These are phyloP conservation scores for Ctenochaetus hawaiiensis DNA, from an alignment of 2,797 vertebrate genomes.

Conservation along the genomic window DNA sequence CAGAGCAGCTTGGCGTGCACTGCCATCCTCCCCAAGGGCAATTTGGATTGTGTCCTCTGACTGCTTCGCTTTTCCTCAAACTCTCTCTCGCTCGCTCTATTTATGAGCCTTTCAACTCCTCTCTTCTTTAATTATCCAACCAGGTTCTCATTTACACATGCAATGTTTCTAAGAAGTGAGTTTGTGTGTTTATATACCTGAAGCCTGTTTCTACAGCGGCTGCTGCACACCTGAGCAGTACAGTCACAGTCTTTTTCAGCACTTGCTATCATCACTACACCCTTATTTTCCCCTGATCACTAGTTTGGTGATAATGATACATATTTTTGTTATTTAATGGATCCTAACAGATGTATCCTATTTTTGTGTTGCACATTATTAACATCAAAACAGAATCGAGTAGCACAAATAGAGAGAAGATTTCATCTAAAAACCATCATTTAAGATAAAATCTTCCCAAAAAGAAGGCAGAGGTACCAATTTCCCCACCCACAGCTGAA, in stretches of 20 bases:
- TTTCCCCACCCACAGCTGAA: not conserved
- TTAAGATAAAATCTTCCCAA: not conserved
- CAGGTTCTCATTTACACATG: slow-evolving; percentile 29
- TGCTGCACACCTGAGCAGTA: not conserved
- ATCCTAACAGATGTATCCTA: not conserved
- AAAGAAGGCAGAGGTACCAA: not conserved
- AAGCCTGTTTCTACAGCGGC: not conserved
- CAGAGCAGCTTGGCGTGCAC: slow-evolving; percentile 16
- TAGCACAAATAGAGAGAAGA: not conserved
- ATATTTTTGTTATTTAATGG: too few relatives aligned
- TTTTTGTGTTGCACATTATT: not conserved
- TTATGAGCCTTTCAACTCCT: not conserved
- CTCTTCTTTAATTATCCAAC: slow-evolving; percentile 20
- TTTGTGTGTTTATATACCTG: not conserved
- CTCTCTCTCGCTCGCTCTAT: not conserved
- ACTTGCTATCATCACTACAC: not conserved
- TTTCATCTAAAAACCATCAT: not conserved
- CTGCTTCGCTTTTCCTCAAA: slow-evolving; percentile 10
- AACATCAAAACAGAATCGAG: not conserved
- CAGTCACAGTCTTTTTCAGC: not conserved
- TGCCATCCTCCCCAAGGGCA: slow-evolving; percentile 23
- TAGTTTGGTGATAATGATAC: too few relatives aligned
- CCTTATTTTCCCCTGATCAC: too few relatives aligned
- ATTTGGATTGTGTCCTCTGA: slow-evolving; percentile 10
- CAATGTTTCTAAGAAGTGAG: not conserved